These are phyloP conservation scores for Euclidia mi DNA, from an alignment of 2,888 invertebrate species.

Conservation along the genomic window DNA sequence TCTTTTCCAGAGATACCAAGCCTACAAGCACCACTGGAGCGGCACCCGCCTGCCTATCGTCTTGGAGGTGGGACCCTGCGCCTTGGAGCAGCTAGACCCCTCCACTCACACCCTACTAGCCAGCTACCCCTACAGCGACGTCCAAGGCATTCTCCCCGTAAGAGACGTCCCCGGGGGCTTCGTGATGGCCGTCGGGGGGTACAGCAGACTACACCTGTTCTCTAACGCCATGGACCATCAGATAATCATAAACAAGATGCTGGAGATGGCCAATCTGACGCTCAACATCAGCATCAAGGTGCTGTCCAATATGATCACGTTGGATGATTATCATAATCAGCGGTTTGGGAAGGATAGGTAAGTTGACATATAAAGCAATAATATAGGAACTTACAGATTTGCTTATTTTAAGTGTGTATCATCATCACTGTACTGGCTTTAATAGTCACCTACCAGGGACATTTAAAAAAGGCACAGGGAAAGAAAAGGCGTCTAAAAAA, in stretches of 20 bases:
- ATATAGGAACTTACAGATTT: no score
- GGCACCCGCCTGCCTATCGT: slow-evolving; percentile 96
- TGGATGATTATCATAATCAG: slow-evolving; percentile 96
- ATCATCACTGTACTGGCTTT: no score
- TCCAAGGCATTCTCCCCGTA: slow-evolving; percentile 91
- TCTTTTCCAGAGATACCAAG: slow-evolving; percentile 93
- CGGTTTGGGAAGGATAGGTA: slow-evolving; percentile 98
- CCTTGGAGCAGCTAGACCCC: slow-evolving; percentile 97
- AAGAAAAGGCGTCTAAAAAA: no score
- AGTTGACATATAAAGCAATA: no score
- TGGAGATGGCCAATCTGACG: slow-evolving; percentile 94
- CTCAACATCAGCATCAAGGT: slow-evolving; percentile 96
- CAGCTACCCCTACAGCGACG: slow-evolving; percentile 84
- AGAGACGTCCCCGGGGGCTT: slow-evolving; percentile 98
- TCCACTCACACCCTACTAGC: slow-evolving; percentile 95
- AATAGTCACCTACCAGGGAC: no score
- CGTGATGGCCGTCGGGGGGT: slow-evolving; percentile 97
- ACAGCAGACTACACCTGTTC: slow-evolving; percentile 97
- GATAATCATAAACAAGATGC: slow-evolving; percentile 96
- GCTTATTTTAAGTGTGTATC: no score
- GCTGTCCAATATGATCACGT: slow-evolving; percentile 94
- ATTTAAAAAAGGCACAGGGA: no score
- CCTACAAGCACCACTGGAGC: slow-evolving; percentile 99
- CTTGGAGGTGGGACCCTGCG: slow-evolving; percentile 97
- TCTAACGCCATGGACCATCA: slow-evolving; percentile 94